Conservation (phyloP, 1,140 invertebrate genomes). For the Rhyacophila brunnea region DNA sequence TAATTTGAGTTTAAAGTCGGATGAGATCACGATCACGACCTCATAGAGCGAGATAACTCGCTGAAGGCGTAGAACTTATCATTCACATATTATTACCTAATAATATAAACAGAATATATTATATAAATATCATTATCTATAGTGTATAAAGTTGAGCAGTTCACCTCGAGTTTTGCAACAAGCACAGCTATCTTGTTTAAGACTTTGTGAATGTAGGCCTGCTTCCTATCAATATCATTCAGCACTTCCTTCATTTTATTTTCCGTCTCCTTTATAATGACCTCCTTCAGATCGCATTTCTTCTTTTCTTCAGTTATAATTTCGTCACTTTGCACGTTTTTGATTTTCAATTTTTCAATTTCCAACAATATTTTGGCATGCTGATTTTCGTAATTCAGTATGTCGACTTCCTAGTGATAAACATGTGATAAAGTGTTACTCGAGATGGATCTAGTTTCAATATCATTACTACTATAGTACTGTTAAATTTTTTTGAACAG, state of each 20-base stretch:
- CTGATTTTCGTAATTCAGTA: slow-evolving; percentile 62
- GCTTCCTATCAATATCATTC: slow-evolving; percentile 51
- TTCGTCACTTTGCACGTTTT: slow-evolving; percentile 29
- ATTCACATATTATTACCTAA: too few species aligned
- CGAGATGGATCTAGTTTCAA: too few species aligned
- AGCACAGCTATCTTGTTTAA: slow-evolving; percentile 15
- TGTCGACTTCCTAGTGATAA: slow-evolving; percentile 54
- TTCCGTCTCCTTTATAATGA: slow-evolving; percentile 51
- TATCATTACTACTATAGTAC: too few species aligned
- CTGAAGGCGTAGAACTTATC: too few species aligned
- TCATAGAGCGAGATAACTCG: too few species aligned
- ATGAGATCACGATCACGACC: too few species aligned
- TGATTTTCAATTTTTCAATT: slow-evolving; percentile 58
- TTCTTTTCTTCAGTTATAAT: slow-evolving; percentile 46
- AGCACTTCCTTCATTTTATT: slow-evolving; percentile 54
- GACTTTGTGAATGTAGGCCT: slow-evolving; percentile 35
- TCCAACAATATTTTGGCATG: slow-evolving; percentile 60
- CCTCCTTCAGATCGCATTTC: slow-evolving; percentile 41
- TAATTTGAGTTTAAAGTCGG: too few species aligned
- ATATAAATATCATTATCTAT: too few species aligned
- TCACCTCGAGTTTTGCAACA: slow-evolving; percentile 16
- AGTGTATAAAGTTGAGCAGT: too few species aligned
- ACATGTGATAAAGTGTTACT: too few species aligned
- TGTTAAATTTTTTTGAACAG: too few species aligned
- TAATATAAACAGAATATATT: too few species aligned